Base-by-base conservation (phyloP, 2,797 vertebrate genomes). In the Rallus crepitans region DNA sequence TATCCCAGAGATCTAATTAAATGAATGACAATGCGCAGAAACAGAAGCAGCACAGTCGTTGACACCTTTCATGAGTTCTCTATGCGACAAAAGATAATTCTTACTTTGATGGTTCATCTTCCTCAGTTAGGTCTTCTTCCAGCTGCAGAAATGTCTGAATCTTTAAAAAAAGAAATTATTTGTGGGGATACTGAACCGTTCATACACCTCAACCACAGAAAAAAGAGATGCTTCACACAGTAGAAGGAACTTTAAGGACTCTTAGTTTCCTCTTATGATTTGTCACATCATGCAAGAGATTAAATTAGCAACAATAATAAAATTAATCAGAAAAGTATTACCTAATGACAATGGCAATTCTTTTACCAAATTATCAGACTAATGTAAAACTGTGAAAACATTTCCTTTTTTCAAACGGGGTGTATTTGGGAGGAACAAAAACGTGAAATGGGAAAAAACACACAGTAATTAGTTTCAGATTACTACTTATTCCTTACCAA, bases 101-200 rank as follows among this genome's bases (percentile, higher is more conserved):
- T 98, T 96, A 99, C 99, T 99, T 99, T 91, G 98, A 94, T n/a
- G 97, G 93, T 6, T 99, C 99, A 66, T 98, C 99, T 18, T 99
- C 99, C 82, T 98, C 98, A 70, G 97, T 97, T 92, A 99, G 97
- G 89, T 98, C 97, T 87, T 99, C 99, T 94, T 99, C 99, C 33
- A 99, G 98, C 83, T 99, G 99, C 66, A 98, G 96, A 97, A 99
- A 99, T 35, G 98, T 97, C 78, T 99, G 99, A 96, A 99, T 99
- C 99, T 99, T 96, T 13, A 61, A 92, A 78, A 45, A 94, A 77
- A 81, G 3, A 75, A 35, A 48, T 71, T 33, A 64, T 57, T 83
- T 65, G 6, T 25, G 52, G 27, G 39, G 24, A 80, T 35, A 37
- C 52, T 86, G 59, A 90, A 85, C 88, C 2, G 2, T 77, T 56